Evolutionary conservation across 2,113 vertebrate genomes (phyloP).

Genomic region (Pteropus alecto): DNA sequence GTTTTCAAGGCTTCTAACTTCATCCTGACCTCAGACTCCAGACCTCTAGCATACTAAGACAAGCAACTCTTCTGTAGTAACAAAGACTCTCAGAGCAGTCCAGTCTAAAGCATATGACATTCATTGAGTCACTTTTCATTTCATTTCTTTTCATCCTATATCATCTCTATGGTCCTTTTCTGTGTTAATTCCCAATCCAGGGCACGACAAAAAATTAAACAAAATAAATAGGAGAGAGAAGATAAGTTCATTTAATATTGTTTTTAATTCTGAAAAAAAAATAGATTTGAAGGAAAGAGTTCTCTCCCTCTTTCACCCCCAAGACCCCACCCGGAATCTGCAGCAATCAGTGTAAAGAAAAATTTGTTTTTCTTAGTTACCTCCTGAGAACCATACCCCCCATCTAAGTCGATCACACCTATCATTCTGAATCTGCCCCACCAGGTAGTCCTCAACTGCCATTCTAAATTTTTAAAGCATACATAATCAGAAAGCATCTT

Average conservation of each 20-base stretch:
- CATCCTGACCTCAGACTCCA: neutral
- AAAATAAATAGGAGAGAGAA: neutral
- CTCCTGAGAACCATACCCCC: neutral
- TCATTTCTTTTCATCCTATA: neutral
- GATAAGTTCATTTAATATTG: neutral
- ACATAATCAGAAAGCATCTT: neutral
- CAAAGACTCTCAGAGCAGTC: neutral
- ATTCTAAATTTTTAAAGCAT: neutral
- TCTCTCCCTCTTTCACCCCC: neutral
- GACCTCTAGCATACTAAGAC: neutral
- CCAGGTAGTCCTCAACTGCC: neutral
- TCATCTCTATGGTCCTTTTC: neutral
- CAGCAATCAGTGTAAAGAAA: neutral
- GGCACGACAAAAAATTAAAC: neutral
- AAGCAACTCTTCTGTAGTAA: neutral
- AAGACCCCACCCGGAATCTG: neutral
- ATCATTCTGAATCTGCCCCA: neutral
- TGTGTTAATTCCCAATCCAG: neutral
- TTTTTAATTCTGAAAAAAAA: conserved; percentile 36
- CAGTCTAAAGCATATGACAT: neutral
- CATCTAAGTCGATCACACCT: neutral
- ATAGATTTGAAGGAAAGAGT: neutral
- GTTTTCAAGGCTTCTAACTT: neutral
- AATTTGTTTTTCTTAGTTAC: neutral
- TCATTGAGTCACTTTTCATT: neutral